Evolutionary conservation across 2,113 vertebrate genomes (phyloP).

Genomic region (Proterorhinus semilunaris): DNA sequence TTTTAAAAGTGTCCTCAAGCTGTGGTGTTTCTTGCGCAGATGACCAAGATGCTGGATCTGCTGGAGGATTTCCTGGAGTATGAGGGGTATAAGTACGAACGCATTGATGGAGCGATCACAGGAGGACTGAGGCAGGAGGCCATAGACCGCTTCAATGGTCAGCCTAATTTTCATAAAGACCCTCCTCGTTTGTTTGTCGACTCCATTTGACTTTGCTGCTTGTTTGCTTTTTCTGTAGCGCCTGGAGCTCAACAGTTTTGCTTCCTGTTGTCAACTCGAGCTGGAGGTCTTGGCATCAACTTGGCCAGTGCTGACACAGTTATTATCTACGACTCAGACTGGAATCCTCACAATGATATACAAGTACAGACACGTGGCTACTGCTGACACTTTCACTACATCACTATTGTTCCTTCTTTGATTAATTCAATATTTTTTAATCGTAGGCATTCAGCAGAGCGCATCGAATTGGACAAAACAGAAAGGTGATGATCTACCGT

Average conservation of each 20-base stretch:
- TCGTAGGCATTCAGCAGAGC: constrained; percentile 94
- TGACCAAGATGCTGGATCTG: constrained; percentile 99
- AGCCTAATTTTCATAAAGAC: constrained; percentile 15
- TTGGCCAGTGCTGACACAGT: constrained; percentile 95
- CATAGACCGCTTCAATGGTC: constrained; percentile 97
- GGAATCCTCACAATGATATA: constrained; percentile 99
- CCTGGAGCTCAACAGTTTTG: constrained; percentile 99
- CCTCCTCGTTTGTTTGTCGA: neutral
- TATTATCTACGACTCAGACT: constrained; percentile 98
- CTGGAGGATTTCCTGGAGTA: constrained; percentile 96
- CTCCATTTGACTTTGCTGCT: constrained; percentile 14
- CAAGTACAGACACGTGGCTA: constrained; percentile 76
- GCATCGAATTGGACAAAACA: constrained; percentile 96
- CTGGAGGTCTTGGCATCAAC: constrained; percentile 96
- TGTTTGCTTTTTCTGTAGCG: constrained; percentile 72
- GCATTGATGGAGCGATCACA: constrained; percentile 93
- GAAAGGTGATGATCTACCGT: constrained; percentile 99
- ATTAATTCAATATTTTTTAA: neutral
- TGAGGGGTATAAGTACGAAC: constrained; percentile 96
- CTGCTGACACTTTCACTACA: neutral
- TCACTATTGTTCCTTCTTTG: neutral
- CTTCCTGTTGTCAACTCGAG: constrained; percentile 95
- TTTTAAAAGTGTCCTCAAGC: neutral
- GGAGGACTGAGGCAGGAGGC: constrained; percentile 94
- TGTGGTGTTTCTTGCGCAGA: constrained; percentile 66